Evolutionary conservation across 2,888 invertebrate genomes (phyloP), one percentile per base, ranked within the genome.

Genomic region (Hyles lineata): DNA sequence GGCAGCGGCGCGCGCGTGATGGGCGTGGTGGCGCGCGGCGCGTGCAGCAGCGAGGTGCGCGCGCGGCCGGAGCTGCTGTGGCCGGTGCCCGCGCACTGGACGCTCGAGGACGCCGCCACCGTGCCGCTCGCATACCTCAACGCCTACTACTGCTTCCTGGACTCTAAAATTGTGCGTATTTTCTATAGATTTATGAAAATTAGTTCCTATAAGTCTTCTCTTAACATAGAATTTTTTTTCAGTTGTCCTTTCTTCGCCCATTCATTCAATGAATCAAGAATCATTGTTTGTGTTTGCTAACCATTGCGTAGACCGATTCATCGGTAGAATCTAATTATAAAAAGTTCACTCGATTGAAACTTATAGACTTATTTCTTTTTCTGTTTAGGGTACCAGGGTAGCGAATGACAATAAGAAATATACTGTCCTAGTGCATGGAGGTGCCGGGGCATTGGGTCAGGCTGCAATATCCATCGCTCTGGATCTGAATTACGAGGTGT

Each of bases 111-210:
- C 76, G 97, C 97, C 3, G 97, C 97, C 15, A 96, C 97, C 0
- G 95, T 97, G 0, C 98, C 98, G 0, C 95, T 97, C 60, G 97
- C 97, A 0, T 98, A 97, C 81, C 90, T 92, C 29, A 95, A 96
- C 0, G 95, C 95, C 0, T 93, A 87, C 70, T 92, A 91, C 74
- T 87, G 85, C 70, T 80, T 92, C 25, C 91, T 91, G 75, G 84
- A 78, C 75, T 74, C 77, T 55, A 0, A 74, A 90, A 7, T 11
- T 0, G 43, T 43, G 11, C 9, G 11, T 1, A 43, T 32, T 5
- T 7, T 7, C n/a, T n/a, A n/a, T 32, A 32, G 32, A 7, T 6
- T 32, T 32, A 32, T 32, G 32, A 32, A 32, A n/a, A n/a, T n/a
- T n/a, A n/a, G n/a, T n/a, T n/a, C n/a, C n/a, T n/a, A n/a, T n/a